Base-by-base conservation (phyloP, 1,140 invertebrate species). In the Helicoverpa zea region DNA sequence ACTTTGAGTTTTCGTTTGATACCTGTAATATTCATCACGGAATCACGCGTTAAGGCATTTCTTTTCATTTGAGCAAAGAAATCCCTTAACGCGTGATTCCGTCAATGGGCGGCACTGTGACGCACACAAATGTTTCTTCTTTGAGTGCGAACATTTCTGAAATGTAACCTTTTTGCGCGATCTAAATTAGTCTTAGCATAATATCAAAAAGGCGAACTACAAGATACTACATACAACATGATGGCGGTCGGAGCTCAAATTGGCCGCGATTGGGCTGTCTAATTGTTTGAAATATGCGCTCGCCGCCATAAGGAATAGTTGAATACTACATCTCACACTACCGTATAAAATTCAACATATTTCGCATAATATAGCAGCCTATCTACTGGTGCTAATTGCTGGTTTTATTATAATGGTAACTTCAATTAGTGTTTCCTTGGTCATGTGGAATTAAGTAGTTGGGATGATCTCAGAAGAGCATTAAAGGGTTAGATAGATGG, bases 211-310 rank as follows among this genome's bases (percentile, higher is more conserved):
- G 5, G 3, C 35, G 9, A 3, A 61, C 5, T 1, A 23, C 10
- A 1, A 1, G 23, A 14, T 13, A 16, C 73, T 83, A 9, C 0
- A 66, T 14, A 51, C 84, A 29, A 83, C 88, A 84, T 75, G 80
- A 81, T 74, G 64, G 58, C 64, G 54, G 81, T 73, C 59, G 75
- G 75, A 23, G 81, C 81, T 84, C 87, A 90, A 91, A 92, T 92
- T 91, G 91, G 88, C 84, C 83, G 81, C 86, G 90, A 91, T 90
- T 90, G 91, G 86, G 66, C 87, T 81, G 80, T 85, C 85, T 92
- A 92, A 91, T 92, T 90, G 91, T 89, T 87, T 89, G 88, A 91
- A 91, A 89, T 92, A 91, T 91, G 90, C 89, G 77, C 82, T 75
- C 43, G 18, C 66, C 68, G 82, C 78, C 86, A 83, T 81, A 87